Conservation (phyloP, 2,888 invertebrate species). For the Tyria jacobaeae region DNA sequence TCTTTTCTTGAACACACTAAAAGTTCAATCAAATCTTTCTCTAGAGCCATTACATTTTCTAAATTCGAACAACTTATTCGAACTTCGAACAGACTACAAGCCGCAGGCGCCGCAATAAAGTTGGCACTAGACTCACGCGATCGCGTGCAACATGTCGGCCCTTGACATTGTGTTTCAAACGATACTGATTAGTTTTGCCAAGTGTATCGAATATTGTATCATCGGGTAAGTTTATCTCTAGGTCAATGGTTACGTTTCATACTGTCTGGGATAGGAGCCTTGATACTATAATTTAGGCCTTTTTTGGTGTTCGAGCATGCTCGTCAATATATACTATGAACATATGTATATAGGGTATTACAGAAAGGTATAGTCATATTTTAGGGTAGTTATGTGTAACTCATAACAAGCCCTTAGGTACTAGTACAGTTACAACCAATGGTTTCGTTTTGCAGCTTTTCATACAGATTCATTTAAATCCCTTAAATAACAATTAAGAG, state of each 20-base stretch:
- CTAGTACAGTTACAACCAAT: too few relatives aligned
- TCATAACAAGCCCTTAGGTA: too few relatives aligned
- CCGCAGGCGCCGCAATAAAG: slow-evolving; percentile 37
- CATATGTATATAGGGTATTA: too few relatives aligned
- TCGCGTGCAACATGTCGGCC: slow-evolving; percentile 44
- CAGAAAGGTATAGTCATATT: too few relatives aligned
- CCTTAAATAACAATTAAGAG: too few relatives aligned
- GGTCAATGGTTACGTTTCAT: slow-evolving; percentile 26
- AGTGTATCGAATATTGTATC: slow-evolving; percentile 31
- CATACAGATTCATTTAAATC: too few relatives aligned
- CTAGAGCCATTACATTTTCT: neutral
- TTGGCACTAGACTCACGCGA: slow-evolving; percentile 44
- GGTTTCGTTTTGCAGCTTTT: too few relatives aligned
- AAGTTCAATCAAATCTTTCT: neutral
- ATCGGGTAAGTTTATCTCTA: slow-evolving; percentile 23
- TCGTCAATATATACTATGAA: too few relatives aligned
- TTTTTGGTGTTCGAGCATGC: too few relatives aligned
- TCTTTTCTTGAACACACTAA: too few relatives aligned
- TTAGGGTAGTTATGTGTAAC: too few relatives aligned
- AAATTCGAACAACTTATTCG: slow-evolving; percentile 33
- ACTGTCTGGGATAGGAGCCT: slow-evolving; percentile 17
- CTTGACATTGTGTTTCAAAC: slow-evolving; percentile 47
- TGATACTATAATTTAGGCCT: too few relatives aligned
- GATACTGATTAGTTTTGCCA: slow-evolving; percentile 41
- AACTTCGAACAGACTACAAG: slow-evolving; percentile 31